A percentile compares a stretch with the other conserved stretches of the same genome.
Conservation (phyloP, 1,140 invertebrate genomes). For the Philotrypesis tridentata region DNA sequence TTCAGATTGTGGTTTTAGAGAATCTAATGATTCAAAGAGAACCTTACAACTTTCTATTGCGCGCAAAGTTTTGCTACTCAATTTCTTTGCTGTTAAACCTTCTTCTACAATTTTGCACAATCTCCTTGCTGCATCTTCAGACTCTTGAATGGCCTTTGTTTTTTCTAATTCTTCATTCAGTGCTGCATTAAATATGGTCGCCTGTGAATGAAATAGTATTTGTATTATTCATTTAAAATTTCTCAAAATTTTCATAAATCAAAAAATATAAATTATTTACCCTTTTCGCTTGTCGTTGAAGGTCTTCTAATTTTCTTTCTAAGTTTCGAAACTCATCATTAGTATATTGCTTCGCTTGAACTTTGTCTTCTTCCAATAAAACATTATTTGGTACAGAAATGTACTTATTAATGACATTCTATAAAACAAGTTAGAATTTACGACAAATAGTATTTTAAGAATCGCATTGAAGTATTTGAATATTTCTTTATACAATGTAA, state of each 20-base stretch:
- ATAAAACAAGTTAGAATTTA: constrained; percentile 25
- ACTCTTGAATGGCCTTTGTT: constrained; percentile 52
- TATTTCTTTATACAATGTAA: neutral
- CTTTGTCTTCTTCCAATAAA: constrained; percentile 61
- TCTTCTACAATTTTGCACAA: constrained; percentile 54
- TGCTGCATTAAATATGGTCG: constrained; percentile 55
- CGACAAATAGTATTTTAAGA: constrained; percentile 7
- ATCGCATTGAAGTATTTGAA: neutral
- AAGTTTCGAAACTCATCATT: constrained; percentile 56
- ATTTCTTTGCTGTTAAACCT: constrained; percentile 45
- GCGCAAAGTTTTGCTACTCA: constrained; percentile 34
- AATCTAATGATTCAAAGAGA: constrained; percentile 43
- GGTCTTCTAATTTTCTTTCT: constrained; percentile 52
- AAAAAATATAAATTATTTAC: constrained; percentile 50
- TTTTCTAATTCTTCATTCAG: constrained; percentile 61
- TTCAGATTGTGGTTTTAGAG: constrained; percentile 1
- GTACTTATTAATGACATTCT: constrained; percentile 60
- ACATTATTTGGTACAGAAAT: constrained; percentile 61
- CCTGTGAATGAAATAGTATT: constrained; percentile 48
- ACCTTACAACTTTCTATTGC: constrained; percentile 51
- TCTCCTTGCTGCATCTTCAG: constrained; percentile 43
- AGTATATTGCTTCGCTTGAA: constrained; percentile 61
- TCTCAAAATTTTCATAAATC: neutral
- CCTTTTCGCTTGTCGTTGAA: constrained; percentile 59
- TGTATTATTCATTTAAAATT: neutral